Percentiles rank a stretch among this genome's conserved stretches.
Evolutionary conservation across 2,113 vertebrate genomes (phyloP).

Genomic region (Eleginops maclovinus): DNA sequence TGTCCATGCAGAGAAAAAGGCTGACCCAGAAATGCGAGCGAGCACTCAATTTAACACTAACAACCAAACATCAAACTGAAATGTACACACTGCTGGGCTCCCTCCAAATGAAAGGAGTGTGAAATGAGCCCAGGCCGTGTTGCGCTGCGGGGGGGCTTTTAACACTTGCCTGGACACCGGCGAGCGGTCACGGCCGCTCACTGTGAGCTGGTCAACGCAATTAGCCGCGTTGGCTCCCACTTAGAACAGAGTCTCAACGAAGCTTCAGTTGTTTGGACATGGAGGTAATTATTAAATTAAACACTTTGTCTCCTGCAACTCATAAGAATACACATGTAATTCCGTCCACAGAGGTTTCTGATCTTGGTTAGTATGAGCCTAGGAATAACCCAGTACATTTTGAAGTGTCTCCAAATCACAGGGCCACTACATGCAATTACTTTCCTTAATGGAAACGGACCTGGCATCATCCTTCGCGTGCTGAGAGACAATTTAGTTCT

Average conservation of each 20-base stretch:
- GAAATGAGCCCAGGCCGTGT: conserved; percentile 68
- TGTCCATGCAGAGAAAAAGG: neutral
- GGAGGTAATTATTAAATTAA: neutral
- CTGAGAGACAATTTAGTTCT: no score
- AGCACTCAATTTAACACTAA: neutral
- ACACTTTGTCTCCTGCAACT: neutral
- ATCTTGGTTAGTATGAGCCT: no score
- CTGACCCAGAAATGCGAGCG: conserved; percentile 4
- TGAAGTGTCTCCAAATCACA: no score
- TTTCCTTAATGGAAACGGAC: no score
- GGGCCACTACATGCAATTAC: no score
- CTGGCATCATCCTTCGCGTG: no score
- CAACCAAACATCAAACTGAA: conserved; percentile 16
- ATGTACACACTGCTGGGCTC: conserved; percentile 12
- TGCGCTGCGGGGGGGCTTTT: conserved; percentile 67
- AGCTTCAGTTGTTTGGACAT: conserved; percentile 7
- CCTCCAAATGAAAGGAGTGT: conserved; percentile 61
- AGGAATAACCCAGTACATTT: no score
- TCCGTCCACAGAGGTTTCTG: no score
- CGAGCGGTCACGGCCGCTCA: conserved; percentile 48
- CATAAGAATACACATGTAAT: no score
- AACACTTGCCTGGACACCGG: conserved; percentile 56
- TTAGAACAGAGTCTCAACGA: conserved; percentile 7
- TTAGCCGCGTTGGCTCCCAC: conserved; percentile 36
- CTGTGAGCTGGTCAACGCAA: conserved; percentile 49